phyloP scores from a whole-genome alignment of 2,888 invertebrate species.

The Geophilus truncorum region DNA sequence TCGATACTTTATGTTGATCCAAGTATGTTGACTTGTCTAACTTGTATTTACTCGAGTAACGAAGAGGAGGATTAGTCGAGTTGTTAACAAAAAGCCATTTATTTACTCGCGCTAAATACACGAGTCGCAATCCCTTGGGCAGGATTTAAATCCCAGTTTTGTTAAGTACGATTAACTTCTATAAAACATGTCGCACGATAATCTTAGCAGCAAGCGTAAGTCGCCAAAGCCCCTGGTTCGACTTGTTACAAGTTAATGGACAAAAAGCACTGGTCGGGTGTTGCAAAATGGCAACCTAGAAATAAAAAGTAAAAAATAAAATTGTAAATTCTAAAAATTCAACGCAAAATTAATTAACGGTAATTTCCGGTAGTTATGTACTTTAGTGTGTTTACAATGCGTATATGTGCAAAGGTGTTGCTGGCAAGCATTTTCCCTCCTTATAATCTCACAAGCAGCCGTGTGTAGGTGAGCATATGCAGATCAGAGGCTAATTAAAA shows the following conservation, averaged over 20 bases:
- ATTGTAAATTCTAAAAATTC: background rate
- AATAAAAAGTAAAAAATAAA: background rate
- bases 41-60: constrained; percentile 22
- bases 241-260: background rate
- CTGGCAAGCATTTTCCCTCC: background rate
- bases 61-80: background rate
- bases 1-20: constrained; percentile 27
- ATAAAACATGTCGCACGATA: constrained; percentile 2
- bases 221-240: constrained; percentile 7
- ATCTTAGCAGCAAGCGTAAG: constrained; percentile 15
- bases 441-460: constrained; percentile 8
- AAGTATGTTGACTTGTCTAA: constrained; percentile 8
- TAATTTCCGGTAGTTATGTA: background rate
- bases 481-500: constrained; percentile 27
- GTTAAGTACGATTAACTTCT: constrained; percentile 13
- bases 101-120: constrained; percentile 8
- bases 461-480: constrained; percentile 10
- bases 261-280: background rate
- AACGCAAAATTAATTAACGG: background rate
- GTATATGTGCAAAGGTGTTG: background rate
- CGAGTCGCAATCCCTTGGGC: constrained; percentile 11
- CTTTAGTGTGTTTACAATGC: constrained; percentile 8
- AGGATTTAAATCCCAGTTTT: constrained; percentile 19
- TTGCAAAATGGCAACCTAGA: background rate
- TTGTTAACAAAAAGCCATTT: constrained; percentile 27